Evolutionary conservation across 2,888 invertebrate genomes (phyloP).

Genomic region (Drosophila neutralis): DNA sequence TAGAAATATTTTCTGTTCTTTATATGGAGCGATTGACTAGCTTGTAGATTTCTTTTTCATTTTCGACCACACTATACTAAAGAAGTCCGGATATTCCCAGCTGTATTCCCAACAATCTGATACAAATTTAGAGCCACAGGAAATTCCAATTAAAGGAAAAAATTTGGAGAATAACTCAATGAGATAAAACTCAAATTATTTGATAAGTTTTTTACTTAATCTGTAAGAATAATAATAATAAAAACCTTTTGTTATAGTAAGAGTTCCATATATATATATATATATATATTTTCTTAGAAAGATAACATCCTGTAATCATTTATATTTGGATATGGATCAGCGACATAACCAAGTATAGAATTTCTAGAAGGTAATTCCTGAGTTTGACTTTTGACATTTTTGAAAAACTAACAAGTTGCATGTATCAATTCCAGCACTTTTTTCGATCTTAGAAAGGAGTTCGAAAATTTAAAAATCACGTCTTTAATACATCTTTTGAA

Average conservation of each 20-base stretch:
- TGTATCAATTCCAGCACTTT: neutral
- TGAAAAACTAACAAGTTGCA: neutral
- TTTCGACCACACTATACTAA: neutral
- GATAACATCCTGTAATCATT: neutral
- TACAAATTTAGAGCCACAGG: neutral
- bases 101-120: neutral
- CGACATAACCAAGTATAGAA: neutral
- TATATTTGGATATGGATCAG: neutral
- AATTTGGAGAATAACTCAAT: neutral
- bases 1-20: neutral
- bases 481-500: neutral
- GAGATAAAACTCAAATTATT: neutral
- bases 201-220: neutral
- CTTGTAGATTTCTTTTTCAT: no score
- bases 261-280: neutral
- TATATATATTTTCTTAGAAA: neutral
- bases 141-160: neutral
- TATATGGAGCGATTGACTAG: no score
- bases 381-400: neutral
- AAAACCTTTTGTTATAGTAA: neutral
- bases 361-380: neutral
- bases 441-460: neutral
- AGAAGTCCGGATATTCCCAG: neutral
- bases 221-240: no score
- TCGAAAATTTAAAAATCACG: neutral